Percentiles rank a stretch among this genome's conserved stretches.
Conservation (phyloP, 2,888 invertebrate species). For the Platycheirus albimanus region DNA sequence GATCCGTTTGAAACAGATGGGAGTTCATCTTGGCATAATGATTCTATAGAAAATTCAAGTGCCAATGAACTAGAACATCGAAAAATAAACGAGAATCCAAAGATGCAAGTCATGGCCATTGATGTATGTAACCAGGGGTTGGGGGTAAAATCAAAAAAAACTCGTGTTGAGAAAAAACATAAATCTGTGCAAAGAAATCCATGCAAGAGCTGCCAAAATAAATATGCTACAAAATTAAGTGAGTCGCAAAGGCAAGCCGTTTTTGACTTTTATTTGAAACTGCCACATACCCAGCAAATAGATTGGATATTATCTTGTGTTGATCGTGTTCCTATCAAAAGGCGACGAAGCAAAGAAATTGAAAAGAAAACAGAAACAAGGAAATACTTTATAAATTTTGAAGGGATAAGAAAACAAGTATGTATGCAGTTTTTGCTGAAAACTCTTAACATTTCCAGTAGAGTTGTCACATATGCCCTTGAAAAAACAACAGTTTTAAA, state of each 20-base stretch:
- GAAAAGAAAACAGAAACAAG: no score
- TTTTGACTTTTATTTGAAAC: not conserved
- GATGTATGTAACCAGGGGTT: not conserved
- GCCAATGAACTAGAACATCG: not conserved
- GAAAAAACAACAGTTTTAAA: constrained; percentile 14
- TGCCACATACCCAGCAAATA: not conserved
- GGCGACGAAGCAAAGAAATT: no score
- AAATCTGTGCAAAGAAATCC: constrained; percentile 1
- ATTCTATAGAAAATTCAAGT: constrained; percentile 2
- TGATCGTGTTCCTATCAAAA: not conserved
- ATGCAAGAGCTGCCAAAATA: no score
- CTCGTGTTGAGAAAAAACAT: not conserved
- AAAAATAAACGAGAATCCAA: not conserved
- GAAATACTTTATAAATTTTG: no score
- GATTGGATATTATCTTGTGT: no score
- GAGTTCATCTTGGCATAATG: constrained; percentile 4
- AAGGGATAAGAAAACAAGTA: no score
- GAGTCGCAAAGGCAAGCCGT: not conserved
- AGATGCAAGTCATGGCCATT: not conserved
- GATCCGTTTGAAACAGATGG: constrained; percentile 4
- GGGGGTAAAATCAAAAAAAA: not conserved
- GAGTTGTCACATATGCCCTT: constrained; percentile 21
- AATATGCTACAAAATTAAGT: not conserved
- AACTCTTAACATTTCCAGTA: constrained; percentile 2
- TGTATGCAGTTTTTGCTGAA: constrained; percentile 21